These are phyloP conservation scores for Acrocephalus scirpaceus DNA, from an alignment of 2,797 vertebrate genomes.

Conservation along the genomic window DNA sequence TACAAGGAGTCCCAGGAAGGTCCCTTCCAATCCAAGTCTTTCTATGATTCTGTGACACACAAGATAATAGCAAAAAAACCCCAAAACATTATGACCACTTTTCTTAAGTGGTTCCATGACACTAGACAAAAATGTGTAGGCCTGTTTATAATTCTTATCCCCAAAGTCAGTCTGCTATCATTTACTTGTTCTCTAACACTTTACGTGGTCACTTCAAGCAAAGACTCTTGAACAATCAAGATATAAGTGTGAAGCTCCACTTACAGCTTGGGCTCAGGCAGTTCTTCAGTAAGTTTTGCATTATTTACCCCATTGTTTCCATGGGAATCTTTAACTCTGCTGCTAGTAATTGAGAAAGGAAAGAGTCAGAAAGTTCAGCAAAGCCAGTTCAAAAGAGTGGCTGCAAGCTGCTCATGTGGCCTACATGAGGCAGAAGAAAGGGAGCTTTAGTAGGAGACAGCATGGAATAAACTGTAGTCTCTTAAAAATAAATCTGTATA, in stretches of 20 bases:
- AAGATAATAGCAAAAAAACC: neutral
- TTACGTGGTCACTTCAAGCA: neutral
- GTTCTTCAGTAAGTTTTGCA: neutral
- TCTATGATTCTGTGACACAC: neutral
- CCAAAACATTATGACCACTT: neutral
- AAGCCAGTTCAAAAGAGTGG: neutral
- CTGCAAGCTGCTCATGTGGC: neutral
- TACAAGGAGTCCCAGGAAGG: neutral
- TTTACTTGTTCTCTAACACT: neutral
- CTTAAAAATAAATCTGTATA: neutral
- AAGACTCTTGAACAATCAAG: neutral
- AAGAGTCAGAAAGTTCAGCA: neutral
- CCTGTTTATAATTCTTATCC: neutral
- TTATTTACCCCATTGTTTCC: neutral
- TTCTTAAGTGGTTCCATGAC: neutral
- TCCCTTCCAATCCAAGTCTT: neutral
- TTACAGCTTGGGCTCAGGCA: neutral
- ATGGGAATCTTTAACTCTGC: neutral
- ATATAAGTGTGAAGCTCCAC: fast-evolving
- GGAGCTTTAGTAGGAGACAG: neutral
- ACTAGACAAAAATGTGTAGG: neutral
- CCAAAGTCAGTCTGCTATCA: neutral
- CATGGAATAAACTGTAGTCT: neutral
- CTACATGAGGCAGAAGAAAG: neutral
- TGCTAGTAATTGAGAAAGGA: neutral